Base-by-base conservation (phyloP, 2,797 vertebrate species). In the Neomorphus geoffroyi region DNA sequence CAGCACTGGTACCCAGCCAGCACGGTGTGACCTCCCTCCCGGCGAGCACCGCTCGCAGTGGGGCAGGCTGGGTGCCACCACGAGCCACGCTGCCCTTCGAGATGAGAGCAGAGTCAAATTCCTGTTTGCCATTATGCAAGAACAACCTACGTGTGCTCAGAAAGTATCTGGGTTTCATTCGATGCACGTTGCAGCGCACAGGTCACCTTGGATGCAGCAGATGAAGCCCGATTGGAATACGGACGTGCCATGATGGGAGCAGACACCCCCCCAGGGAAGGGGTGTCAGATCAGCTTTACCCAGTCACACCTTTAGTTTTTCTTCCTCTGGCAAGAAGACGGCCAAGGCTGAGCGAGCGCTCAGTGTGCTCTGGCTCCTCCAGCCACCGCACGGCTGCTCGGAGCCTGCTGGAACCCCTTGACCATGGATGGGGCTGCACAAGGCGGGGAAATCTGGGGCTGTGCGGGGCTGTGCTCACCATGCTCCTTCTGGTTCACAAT, bases 391-490 rank as follows among this genome's bases (percentile, higher is more conserved):
- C 0, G 7, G 30, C 56, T 1, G 13, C 57, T 37, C 5, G 3
- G 23, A 28, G 58, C 41, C 41, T 26, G 27, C 39, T 2, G 3
- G 43, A 57, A 51, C 61, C 70, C 65, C 45, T 33, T 4, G 3
- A 26, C 66, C 1, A 0, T 6, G 17, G 56, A 35, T 0, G 8
- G 18, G 37, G 54, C 53, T 50, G 43, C 13, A 4, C 3, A 8
- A 5, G 21, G 46, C 6, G 21, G 46, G 18, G 46, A 21, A 10
- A 46, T 21, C 10, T 22, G 46, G 18, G 18, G 19, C 46, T 46
- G 46, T 46, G 46, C 18, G 21, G 46, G 46, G 46, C 64, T 62
- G 56, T 13, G 41, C 57, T 32, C 3, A 0, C 15, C n/a, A 8
- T 9, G 5, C 19, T 32, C 30, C 65, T 69, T 35, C 35, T 32